Evolutionary conservation across 1,140 invertebrate genomes (phyloP).

Genomic region (Metaphire vulgaris): DNA sequence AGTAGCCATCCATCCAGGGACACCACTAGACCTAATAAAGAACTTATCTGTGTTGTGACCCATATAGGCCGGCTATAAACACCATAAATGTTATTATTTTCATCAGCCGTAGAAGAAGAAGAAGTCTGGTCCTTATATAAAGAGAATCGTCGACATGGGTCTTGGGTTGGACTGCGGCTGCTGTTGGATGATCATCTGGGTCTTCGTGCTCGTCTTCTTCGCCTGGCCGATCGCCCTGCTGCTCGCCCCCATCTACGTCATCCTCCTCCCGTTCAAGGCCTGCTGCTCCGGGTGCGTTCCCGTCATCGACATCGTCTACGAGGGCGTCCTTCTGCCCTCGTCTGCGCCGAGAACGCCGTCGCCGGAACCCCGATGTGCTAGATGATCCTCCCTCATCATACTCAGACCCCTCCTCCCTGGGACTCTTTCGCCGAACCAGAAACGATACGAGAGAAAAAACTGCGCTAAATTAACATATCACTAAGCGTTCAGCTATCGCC

Average conservation of each 20-base stretch:
- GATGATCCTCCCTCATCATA: neutral
- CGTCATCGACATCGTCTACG: slow-evolving; percentile 25
- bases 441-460: no score
- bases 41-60: no score
- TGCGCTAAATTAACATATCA: no score
- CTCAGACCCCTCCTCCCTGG: neutral
- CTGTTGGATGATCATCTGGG: slow-evolving; percentile 25
- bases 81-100: no score
- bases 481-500: no score
- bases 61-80: no score
- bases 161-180: slow-evolving; percentile 21
- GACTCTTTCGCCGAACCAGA: no score
- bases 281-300: slow-evolving; percentile 24
- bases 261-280: slow-evolving; percentile 26
- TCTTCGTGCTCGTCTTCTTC: slow-evolving; percentile 24
- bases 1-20: no score
- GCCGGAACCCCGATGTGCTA: slow-evolving; percentile 26
- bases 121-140: no score
- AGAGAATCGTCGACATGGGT: no score
- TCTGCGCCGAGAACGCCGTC: slow-evolving; percentile 28
- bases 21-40: no score
- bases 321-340: slow-evolving; percentile 24
- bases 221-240: slow-evolving; percentile 27
- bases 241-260: slow-evolving; percentile 18
- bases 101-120: no score